A percentile compares a stretch with the other conserved stretches of the same genome.
Conservation (phyloP, 2,888 invertebrate species). For the Ormyrus labotus region DNA sequence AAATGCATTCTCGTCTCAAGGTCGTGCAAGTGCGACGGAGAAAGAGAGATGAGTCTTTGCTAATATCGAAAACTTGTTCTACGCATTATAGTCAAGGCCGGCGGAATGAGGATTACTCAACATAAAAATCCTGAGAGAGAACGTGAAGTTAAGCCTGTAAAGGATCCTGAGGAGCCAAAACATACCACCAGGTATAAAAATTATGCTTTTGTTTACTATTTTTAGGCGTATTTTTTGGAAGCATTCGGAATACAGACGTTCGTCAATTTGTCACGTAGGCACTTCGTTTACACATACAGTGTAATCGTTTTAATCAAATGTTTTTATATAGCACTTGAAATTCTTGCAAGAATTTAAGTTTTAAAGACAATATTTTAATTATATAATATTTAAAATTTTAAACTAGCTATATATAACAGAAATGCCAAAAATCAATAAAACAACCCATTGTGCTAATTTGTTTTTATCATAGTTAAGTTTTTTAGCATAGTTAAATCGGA, state of each 20-base stretch:
- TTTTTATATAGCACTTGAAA: too few species aligned
- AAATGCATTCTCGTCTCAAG: slow-evolving; percentile 26
- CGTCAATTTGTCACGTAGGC: too few species aligned
- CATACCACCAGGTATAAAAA: slow-evolving; percentile 80
- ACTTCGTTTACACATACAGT: too few species aligned
- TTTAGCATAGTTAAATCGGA: too few species aligned
- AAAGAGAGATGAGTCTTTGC: slow-evolving; percentile 3
- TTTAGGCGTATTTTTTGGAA: not conserved
- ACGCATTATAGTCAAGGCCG: slow-evolving; percentile 86
- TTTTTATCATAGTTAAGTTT: too few species aligned
- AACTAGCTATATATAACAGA: too few species aligned
- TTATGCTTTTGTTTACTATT: not conserved
- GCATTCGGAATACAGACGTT: not conserved
- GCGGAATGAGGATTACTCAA: slow-evolving; percentile 94
- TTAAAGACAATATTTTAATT: too few species aligned
- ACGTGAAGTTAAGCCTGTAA: slow-evolving; percentile 79
- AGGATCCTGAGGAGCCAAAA: slow-evolving; percentile 73
- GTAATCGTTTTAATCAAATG: too few species aligned
- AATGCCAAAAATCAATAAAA: too few species aligned
- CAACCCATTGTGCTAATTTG: too few species aligned
- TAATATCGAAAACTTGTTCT: slow-evolving; percentile 53
- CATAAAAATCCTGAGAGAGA: slow-evolving; percentile 85
- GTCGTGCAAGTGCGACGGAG: slow-evolving; percentile 35
- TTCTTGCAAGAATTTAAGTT: too few species aligned
- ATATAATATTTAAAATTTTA: too few species aligned